These are phyloP conservation scores for Eledona agricola DNA, from an alignment of 2,888 invertebrate species.

Conservation along the genomic window DNA sequence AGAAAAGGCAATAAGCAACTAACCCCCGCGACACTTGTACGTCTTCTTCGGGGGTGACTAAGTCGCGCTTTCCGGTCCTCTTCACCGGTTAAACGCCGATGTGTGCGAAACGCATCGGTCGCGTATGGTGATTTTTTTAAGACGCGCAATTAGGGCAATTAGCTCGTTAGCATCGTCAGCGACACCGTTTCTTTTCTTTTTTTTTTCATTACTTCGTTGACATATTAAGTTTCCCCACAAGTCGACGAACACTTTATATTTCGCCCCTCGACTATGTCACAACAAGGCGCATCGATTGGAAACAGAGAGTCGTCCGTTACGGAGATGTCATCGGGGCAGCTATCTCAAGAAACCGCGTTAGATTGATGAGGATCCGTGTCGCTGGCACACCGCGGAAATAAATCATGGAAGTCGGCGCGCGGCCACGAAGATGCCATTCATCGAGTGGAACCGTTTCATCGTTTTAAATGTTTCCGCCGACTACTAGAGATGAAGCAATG, in stretches of 20 bases:
- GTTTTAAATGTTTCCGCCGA: no score
- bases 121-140: constrained; percentile 11
- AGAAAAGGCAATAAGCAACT: constrained; percentile 54
- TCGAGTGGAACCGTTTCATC: no score
- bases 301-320: constrained; percentile 56
- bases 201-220: constrained; percentile 32
- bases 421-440: no score
- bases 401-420: constrained; percentile 48
- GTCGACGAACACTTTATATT: constrained; percentile 44
- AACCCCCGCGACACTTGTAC: constrained; percentile 57
- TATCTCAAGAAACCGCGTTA: constrained; percentile 53
- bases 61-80: constrained; percentile 17
- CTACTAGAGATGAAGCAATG: no score
- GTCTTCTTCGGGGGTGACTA: constrained; percentile 57
- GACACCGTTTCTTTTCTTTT: constrained; percentile 5
- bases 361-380: constrained; percentile 58
- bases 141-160: constrained; percentile 19
- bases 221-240: constrained; percentile 43
- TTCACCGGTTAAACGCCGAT: background rate
- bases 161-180: constrained; percentile 5
- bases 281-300: constrained; percentile 53
- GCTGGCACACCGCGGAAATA: constrained; percentile 55
- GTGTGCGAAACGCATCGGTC: background rate
- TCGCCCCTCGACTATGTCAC: constrained; percentile 50
- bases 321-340: constrained; percentile 52